phyloP scores from a whole-genome alignment of 2,888 invertebrate genomes.

The Drosophila aldrichi region DNA sequence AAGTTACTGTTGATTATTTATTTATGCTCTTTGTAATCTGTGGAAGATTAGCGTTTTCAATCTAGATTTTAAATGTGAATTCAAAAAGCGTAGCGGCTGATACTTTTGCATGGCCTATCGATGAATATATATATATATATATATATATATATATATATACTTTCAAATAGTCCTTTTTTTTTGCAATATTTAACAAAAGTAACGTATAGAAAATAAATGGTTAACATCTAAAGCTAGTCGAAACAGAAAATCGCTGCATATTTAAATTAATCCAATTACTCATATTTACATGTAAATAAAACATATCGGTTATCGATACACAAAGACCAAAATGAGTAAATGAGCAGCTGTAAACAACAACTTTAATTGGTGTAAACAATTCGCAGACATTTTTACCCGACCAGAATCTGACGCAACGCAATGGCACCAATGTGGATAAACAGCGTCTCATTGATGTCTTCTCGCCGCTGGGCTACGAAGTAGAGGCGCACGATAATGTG shows the following conservation, averaged over 20 bases:
- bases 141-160: too few species aligned
- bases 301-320: neutral
- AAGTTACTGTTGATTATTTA: neutral
- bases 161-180: neutral
- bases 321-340: neutral
- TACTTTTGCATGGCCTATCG: neutral
- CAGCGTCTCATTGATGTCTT: slow-evolving; percentile 68
- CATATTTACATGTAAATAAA: neutral
- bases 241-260: too few species aligned
- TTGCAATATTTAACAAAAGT: neutral
- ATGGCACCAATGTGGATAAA: slow-evolving; percentile 82
- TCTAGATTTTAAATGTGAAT: neutral
- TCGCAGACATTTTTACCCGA: slow-evolving; percentile 68
- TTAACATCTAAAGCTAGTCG: neutral
- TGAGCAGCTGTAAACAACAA: neutral
- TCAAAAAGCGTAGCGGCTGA: neutral
- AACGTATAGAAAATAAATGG: neutral
- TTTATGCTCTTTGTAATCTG: neutral
- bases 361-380: neutral
- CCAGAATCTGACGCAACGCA: slow-evolving; percentile 54
- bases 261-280: too few species aligned
- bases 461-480: slow-evolving; percentile 76
- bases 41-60: neutral
- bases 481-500: slow-evolving; percentile 68
- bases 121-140: neutral